phyloP scores from a whole-genome alignment of 2,113 vertebrate species.

The Lutjanus erythropterus region DNA sequence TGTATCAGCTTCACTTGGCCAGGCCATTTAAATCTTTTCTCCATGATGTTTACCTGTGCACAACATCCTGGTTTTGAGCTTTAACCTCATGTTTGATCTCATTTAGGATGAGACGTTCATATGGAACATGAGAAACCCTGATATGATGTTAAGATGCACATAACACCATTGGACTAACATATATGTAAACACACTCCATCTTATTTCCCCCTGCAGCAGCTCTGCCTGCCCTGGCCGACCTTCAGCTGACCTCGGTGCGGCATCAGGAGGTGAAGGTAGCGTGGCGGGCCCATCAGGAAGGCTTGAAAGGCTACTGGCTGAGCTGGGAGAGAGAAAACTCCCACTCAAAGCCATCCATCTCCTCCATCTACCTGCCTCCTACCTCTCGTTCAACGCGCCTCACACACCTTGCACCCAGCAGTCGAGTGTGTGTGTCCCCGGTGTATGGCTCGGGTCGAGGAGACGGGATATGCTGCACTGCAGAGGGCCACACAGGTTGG shows the following conservation, averaged over 20 bases:
- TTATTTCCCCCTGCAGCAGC: constrained; percentile 48
- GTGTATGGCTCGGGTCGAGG: constrained; percentile 82
- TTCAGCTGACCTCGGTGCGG: constrained; percentile 63
- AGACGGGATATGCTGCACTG: constrained; percentile 81
- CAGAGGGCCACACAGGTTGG: constrained; percentile 70
- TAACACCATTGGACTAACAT: too few species aligned
- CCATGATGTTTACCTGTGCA: neutral
- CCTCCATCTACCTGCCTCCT: constrained; percentile 70
- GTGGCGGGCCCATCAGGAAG: constrained; percentile 75
- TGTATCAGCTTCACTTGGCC: neutral
- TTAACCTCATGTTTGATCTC: too few species aligned
- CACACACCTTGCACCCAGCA: constrained; percentile 62
- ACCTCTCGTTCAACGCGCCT: constrained; percentile 75
- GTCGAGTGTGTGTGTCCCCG: constrained; percentile 85
- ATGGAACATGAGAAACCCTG: too few species aligned
- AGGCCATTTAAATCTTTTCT: neutral
- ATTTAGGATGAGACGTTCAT: too few species aligned
- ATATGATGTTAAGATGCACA: too few species aligned
- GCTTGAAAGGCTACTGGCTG: constrained; percentile 84
- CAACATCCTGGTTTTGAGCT: too few species aligned
- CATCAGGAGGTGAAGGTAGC: constrained; percentile 72
- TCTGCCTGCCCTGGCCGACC: constrained; percentile 68
- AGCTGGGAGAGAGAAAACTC: constrained; percentile 77
- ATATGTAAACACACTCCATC: too few species aligned
- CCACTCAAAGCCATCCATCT: neutral